phyloP scores from a whole-genome alignment of 1,140 invertebrate species.

The Papilio dardanus region DNA sequence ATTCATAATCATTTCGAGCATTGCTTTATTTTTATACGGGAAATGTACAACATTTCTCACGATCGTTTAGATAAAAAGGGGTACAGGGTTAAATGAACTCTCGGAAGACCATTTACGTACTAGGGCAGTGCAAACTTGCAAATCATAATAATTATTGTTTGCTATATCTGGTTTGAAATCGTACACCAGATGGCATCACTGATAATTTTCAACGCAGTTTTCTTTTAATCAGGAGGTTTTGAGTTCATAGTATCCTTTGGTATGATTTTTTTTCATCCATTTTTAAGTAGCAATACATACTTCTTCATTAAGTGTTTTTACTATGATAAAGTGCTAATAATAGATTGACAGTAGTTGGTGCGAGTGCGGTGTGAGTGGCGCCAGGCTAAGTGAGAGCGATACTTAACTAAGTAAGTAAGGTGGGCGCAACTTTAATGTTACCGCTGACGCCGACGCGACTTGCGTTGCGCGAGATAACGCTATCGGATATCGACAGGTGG shows the following conservation, averaged over 20 bases:
- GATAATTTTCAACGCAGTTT: too few relatives aligned
- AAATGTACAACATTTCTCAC: constrained; percentile 4
- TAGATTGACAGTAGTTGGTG: constrained; percentile 39
- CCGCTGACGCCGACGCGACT: constrained; percentile 30
- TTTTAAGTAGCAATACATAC: not conserved
- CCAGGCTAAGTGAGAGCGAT: constrained; percentile 35
- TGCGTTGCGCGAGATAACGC: constrained; percentile 35
- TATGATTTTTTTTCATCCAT: too few relatives aligned
- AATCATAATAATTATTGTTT: not conserved
- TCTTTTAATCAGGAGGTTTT: too few relatives aligned
- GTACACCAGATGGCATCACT: not conserved
- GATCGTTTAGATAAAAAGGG: not conserved
- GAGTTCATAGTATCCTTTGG: too few relatives aligned
- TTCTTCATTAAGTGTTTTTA: not conserved
- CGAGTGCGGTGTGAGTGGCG: constrained; percentile 38
- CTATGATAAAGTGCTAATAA: constrained; percentile 38
- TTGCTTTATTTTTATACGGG: not conserved
- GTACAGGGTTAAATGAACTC: not conserved
- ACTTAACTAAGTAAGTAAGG: constrained; percentile 31
- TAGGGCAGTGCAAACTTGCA: not conserved
- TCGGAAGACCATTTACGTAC: not conserved
- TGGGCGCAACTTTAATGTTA: constrained; percentile 29
- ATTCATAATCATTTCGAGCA: not conserved
- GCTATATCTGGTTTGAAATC: not conserved
- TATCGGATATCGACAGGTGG: constrained; percentile 43